These are phyloP conservation scores for Tinamus guttatus DNA, from an alignment of 2,113 vertebrate species.

Conservation along the genomic window DNA sequence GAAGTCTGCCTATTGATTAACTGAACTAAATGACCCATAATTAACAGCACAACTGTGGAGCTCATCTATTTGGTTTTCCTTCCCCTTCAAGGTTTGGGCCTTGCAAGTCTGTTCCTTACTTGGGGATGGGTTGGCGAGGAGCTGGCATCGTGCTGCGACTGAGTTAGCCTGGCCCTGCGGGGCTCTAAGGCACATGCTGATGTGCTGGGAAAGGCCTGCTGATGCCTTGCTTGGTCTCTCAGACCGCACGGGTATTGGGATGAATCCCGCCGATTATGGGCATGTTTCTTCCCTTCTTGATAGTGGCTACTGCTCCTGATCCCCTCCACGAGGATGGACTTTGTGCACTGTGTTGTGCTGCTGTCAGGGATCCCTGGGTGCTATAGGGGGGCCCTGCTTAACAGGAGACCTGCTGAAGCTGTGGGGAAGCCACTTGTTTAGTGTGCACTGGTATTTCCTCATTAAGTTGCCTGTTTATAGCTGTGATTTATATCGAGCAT, in stretches of 20 bases:
- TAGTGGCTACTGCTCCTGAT: background rate
- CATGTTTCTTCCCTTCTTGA: background rate
- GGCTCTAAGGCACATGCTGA: background rate
- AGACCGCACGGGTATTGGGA: background rate
- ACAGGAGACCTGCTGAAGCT: background rate
- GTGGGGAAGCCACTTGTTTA: background rate
- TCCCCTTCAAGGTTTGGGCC: slow-evolving; percentile 15
- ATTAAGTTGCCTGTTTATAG: background rate
- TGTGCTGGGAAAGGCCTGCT: background rate
- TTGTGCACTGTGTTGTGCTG: background rate
- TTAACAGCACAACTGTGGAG: slow-evolving; percentile 61
- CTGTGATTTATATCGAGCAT: background rate
- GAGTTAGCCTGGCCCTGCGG: background rate
- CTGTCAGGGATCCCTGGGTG: background rate
- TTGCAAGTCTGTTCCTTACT: slow-evolving; percentile 22
- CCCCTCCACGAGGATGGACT: fast-evolving
- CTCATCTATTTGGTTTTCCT: slow-evolving; percentile 56
- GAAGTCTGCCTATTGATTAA: slow-evolving; percentile 76
- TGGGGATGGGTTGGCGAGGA: slow-evolving; percentile 21
- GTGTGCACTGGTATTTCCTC: background rate
- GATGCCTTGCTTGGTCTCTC: background rate
- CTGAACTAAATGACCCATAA: slow-evolving; percentile 75
- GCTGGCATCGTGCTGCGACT: background rate
- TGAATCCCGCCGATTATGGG: background rate
- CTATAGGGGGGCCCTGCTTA: too few relatives aligned